Evolutionary conservation across 2,888 invertebrate species (phyloP).

Genomic region (Dasysyrphus albostriatus): DNA sequence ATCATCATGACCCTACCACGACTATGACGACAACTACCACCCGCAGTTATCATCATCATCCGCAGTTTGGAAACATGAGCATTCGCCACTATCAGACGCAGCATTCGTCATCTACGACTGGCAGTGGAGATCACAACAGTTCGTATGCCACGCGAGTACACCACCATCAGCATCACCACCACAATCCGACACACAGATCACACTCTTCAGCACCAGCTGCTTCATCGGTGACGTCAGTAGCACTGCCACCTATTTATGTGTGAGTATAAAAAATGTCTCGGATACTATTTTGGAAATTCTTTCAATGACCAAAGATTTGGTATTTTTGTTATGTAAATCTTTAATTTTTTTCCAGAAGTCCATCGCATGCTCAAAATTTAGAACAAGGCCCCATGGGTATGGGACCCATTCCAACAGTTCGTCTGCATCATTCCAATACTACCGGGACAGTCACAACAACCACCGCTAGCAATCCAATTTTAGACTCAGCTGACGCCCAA

Average conservation of each 20-base stretch:
- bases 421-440: conserved; percentile 67
- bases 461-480: conserved; percentile 53
- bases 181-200: conserved; percentile 55
- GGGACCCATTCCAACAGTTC: conserved; percentile 71
- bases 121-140: conserved; percentile 38
- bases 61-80: conserved; percentile 83
- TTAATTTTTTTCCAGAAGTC: conserved; percentile 72
- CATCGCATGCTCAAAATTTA: conserved; percentile 77
- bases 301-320: background rate
- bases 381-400: conserved; percentile 77
- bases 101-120: conserved; percentile 30
- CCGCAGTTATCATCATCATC: conserved; percentile 81
- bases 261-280: conserved; percentile 35
- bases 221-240: conserved; percentile 76
- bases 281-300: background rate
- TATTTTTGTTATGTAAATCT: background rate
- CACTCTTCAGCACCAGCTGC: conserved; percentile 55
- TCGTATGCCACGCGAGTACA: conserved; percentile 51
- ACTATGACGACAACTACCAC: conserved; percentile 77
- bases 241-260: conserved; percentile 78
- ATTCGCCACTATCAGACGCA: conserved; percentile 79
- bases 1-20: conserved; percentile 66
- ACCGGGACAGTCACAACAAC: conserved; percentile 52
- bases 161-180: conserved; percentile 69
- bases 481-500: conserved; percentile 78